Evolutionary conservation across 1,140 invertebrate genomes (phyloP).

Genomic region (Melanaphis sacchari): DNA sequence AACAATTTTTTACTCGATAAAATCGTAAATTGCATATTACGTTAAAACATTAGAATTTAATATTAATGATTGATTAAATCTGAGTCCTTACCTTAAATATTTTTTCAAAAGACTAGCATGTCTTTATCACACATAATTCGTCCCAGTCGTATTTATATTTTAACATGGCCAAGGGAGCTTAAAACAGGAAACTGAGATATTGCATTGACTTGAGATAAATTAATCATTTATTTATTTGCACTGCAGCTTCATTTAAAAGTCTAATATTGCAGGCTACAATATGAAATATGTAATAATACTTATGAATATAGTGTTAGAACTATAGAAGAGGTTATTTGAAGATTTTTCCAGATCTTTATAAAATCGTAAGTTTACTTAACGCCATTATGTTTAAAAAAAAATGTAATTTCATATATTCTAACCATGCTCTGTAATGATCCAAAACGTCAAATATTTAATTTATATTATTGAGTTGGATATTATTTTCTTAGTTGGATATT

Average conservation of each 20-base stretch:
- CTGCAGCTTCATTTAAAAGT: too few species aligned
- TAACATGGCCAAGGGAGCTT: neutral
- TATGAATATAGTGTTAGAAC: too few species aligned
- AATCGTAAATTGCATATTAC: neutral
- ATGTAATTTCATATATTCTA: neutral
- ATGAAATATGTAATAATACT: too few species aligned
- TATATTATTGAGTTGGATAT: neutral
- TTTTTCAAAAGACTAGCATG: neutral
- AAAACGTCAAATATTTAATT: neutral
- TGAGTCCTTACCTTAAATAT: neutral
- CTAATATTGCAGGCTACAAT: too few species aligned
- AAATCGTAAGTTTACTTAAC: too few species aligned
- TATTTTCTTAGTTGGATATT: neutral
- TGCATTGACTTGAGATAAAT: too few species aligned
- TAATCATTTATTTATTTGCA: too few species aligned
- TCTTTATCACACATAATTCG: neutral
- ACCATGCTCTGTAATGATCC: neutral
- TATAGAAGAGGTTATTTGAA: too few species aligned
- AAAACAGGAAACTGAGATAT: neutral
- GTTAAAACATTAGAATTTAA: neutral
- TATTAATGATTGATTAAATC: neutral
- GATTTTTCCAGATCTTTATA: too few species aligned
- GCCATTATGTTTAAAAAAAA: too few species aligned
- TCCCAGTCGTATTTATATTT: neutral
- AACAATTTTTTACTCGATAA: neutral